Conservation (phyloP, 2,888 invertebrate species). For the Camponotus fellah region DNA sequence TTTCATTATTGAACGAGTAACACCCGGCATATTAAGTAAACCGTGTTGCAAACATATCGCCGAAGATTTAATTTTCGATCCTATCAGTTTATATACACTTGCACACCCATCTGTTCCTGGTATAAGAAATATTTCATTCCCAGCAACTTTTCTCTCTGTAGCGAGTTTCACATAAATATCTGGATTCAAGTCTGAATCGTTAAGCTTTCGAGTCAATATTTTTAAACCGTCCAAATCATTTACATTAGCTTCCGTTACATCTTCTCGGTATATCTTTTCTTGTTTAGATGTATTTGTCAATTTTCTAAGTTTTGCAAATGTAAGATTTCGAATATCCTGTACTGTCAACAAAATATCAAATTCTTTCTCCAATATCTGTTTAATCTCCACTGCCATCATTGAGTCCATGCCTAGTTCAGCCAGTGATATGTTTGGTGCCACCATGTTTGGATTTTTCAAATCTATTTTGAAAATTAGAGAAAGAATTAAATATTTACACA, state of each 20-base stretch:
- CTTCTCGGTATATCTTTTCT: conserved; percentile 48
- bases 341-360: conserved; percentile 95
- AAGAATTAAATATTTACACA: not conserved
- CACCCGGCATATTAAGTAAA: not conserved
- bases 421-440: conserved; percentile 91
- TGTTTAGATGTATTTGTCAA: conserved; percentile 69
- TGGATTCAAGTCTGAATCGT: conserved; percentile 7
- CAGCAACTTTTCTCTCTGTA: conserved; percentile 67
- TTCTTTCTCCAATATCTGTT: conserved; percentile 95
- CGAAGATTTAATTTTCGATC: conserved; percentile 80
- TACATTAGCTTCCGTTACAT: not conserved
- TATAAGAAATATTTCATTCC: conserved; percentile 80
- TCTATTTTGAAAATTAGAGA: conserved; percentile 72
- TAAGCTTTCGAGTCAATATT: not conserved
- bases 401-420: conserved; percentile 99
- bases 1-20: too few relatives aligned
- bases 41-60: conserved; percentile 77
- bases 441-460: conserved; percentile 87
- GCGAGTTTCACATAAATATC: conserved; percentile 72
- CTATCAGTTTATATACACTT: conserved; percentile 79
- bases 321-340: conserved; percentile 95
- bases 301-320: conserved; percentile 89
- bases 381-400: conserved; percentile 98
- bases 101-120: conserved; percentile 85
- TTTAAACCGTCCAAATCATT: conserved; percentile 10